phyloP scores from a whole-genome alignment of 2,113 vertebrate species.

The Porphyrio hochstetteri region DNA sequence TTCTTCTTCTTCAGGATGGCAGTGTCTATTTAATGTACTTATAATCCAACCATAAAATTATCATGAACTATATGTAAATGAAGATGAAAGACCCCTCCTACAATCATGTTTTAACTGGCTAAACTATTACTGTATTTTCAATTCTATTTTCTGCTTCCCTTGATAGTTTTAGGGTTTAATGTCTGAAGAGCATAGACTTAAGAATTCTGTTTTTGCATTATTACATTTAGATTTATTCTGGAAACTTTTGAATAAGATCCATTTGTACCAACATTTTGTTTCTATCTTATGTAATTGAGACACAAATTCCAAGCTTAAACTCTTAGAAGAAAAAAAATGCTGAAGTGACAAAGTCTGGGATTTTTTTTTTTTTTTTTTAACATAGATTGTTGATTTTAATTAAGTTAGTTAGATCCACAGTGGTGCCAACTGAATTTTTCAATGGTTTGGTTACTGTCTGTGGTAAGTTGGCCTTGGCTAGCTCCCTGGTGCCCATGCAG shows the following conservation, averaged over 20 bases:
- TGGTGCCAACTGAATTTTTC: not conserved
- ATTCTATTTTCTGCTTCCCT: not conserved
- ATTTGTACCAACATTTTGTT: not conserved
- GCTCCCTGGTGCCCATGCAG: not conserved
- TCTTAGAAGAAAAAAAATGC: not conserved
- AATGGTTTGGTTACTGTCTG: not conserved
- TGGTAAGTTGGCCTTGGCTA: not conserved
- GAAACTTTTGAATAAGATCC: not conserved
- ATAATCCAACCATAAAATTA: not conserved
- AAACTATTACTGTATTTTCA: not conserved
- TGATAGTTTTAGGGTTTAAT: not conserved
- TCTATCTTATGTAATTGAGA: not conserved
- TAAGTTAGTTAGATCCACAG: not conserved
- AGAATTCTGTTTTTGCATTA: not conserved
- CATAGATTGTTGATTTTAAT: not conserved
- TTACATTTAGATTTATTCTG: not conserved
- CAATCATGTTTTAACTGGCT: not conserved
- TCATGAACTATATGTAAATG: not conserved
- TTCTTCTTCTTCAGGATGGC: not conserved
- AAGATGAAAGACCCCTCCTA: not conserved
- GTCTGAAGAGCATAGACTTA: not conserved
- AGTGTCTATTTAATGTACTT: not conserved
- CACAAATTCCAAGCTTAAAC: not conserved
- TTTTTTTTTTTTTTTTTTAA: not conserved
- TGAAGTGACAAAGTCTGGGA: not conserved